Conservation (phyloP, 1,140 invertebrate species). For the Drosophila equinoxialis region DNA sequence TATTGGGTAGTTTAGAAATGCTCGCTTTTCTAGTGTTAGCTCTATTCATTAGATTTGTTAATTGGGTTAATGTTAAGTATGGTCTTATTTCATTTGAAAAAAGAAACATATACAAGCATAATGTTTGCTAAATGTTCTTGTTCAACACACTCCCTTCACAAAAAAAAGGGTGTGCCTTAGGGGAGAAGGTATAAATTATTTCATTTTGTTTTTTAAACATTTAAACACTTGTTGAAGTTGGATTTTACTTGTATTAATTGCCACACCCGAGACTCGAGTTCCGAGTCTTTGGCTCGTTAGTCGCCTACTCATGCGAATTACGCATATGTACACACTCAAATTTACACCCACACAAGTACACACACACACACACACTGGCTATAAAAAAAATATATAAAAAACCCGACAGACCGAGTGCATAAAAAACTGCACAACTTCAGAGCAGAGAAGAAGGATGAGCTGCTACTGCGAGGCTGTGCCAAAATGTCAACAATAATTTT, state of each 20-base stretch:
- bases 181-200: neutral
- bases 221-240: constrained; percentile 64
- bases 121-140: too few relatives aligned
- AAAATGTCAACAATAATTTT: constrained; percentile 79
- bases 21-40: too few relatives aligned
- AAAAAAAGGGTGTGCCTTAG: too few relatives aligned
- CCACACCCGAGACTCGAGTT: constrained; percentile 33
- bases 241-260: constrained; percentile 56
- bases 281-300: constrained; percentile 27
- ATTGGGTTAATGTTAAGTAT: too few relatives aligned
- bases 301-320: constrained; percentile 51
- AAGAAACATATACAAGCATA: too few relatives aligned
- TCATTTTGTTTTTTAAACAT: constrained; percentile 13
- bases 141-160: too few relatives aligned
- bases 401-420: neutral
- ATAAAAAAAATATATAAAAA: neutral
- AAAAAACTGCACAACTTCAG: constrained; percentile 7
- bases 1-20: too few relatives aligned
- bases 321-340: constrained; percentile 33
- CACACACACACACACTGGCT: neutral
- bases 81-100: too few relatives aligned
- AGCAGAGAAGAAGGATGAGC: constrained; percentile 2
- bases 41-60: too few relatives aligned
- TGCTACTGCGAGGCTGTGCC: constrained; percentile 38
- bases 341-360: neutral